Base-by-base conservation (phyloP, 2,888 invertebrate species). In the Tineola bisselliella region DNA sequence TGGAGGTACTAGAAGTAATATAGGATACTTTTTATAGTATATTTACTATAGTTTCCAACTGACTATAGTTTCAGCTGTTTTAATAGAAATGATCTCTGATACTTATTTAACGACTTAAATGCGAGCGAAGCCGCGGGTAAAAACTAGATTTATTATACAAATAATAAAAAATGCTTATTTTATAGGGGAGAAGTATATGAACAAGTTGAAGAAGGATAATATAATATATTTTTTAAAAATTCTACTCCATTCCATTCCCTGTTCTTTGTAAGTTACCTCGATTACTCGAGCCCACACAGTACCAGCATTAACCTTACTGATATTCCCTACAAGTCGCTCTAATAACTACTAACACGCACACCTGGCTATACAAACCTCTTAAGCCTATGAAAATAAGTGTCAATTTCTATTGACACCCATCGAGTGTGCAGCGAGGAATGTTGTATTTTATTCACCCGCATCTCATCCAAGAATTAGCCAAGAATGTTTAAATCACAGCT, bases 231-330 rank as follows among this genome's bases (percentile, higher is more conserved):
- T n/a, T n/a, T n/a, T n/a, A n/a, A n/a, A n/a, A n/a, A n/a, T n/a
- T 48, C 48, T 5, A 17, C 25, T 54, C 54, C 25, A 54, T 25
- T 18, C 12, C 3, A 54, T n/a, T 18, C 25, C 5, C 3, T 54
- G 54, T 54, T 18, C 25, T 25, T 10, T 12, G 19, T 17, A 25
- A 12, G 25, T 10, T 17, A 63, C 62, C 62, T 64, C 67, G 68
- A 71, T 73, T 69, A 71, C 68, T 69, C 63, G 62, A 44, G 31
- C 61, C 67, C 64, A 64, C 69, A 69, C 70, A 64, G 61, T 57
- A 30, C 57, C 67, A 65, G 64, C 69, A 70, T 71, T 70, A 68
- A 68, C 67, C 70, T 59, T 68, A 69, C 61, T 58, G 67, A 60
- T 63, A 63, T 63, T 63, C 61, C 59, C 31, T 19, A 13, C 54